Evolutionary conservation across 2,888 invertebrate species (phyloP).

Genomic region (Stenolophus ochropezus): DNA sequence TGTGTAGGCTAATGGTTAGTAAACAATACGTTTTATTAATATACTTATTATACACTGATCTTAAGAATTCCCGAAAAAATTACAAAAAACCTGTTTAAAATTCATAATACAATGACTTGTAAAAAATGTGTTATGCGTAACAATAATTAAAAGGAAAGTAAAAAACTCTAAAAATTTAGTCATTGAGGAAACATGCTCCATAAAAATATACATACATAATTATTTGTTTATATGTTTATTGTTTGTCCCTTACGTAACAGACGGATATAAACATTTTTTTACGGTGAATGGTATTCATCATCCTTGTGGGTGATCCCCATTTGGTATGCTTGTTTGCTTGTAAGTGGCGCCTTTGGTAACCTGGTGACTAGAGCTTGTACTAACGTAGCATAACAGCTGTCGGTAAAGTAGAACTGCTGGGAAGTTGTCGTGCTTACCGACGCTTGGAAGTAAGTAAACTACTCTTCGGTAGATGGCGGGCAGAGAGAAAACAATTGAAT

Average conservation of each 20-base stretch:
- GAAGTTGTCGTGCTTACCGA: neutral
- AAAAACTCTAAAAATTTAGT: neutral
- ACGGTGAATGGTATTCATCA: neutral
- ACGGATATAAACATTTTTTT: slow-evolving; percentile 27
- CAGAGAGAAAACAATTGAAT: neutral
- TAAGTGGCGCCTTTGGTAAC: neutral
- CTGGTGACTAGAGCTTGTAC: neutral
- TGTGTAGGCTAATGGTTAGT: too few relatives aligned
- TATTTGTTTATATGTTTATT: slow-evolving; percentile 12
- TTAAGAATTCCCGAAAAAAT: too few relatives aligned
- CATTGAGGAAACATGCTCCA: neutral
- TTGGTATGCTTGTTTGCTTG: neutral
- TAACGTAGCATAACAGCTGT: neutral
- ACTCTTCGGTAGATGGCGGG: neutral
- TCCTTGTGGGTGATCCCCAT: neutral
- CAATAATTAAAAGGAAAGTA: neutral
- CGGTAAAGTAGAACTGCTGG: neutral
- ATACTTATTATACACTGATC: too few relatives aligned
- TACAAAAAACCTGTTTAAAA: neutral
- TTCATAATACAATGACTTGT: neutral
- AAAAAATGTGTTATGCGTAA: neutral
- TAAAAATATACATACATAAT: slow-evolving; percentile 12
- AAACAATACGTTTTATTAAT: too few relatives aligned
- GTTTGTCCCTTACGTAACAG: neutral
- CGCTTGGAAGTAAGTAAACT: neutral